Evolutionary conservation across 2,113 vertebrate genomes (phyloP).

Genomic region (Xiphophorus couchianus): DNA sequence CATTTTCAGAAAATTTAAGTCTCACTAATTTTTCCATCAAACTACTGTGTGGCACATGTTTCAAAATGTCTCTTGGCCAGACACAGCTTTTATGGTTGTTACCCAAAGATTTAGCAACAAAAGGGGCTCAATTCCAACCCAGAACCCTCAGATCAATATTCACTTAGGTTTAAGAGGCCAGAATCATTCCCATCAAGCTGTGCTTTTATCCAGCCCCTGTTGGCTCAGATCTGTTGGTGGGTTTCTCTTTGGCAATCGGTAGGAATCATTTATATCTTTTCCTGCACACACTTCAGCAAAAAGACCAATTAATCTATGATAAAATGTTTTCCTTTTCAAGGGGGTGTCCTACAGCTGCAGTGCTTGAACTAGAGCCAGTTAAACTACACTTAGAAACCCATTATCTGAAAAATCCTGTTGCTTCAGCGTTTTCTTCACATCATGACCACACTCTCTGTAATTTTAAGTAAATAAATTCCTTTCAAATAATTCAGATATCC

Average conservation of each 20-base stretch:
- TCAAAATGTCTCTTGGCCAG: constrained; percentile 26
- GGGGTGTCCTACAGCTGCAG: background rate
- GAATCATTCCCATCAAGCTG: constrained; percentile 63
- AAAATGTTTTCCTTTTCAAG: constrained; percentile 12
- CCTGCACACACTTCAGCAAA: constrained; percentile 51
- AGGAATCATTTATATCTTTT: constrained; percentile 60
- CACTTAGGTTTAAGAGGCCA: constrained; percentile 68
- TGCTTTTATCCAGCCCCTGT: constrained; percentile 61
- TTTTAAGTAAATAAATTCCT: constrained; percentile 7
- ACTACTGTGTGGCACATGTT: background rate
- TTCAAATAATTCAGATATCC: background rate
- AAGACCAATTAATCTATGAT: constrained; percentile 39
- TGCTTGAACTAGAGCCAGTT: background rate
- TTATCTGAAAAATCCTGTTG: background rate
- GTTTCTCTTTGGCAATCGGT: constrained; percentile 53
- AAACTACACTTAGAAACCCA: background rate
- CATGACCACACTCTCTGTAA: constrained; percentile 6
- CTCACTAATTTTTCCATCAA: background rate
- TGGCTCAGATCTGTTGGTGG: constrained; percentile 36
- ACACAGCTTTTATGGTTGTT: constrained; percentile 31
- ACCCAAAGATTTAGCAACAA: constrained; percentile 51
- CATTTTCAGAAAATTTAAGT: background rate
- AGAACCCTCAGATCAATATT: constrained; percentile 74
- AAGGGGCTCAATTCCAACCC: constrained; percentile 65
- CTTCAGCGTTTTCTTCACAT: background rate